These are phyloP conservation scores for Seriola dumerili DNA, from an alignment of 2,113 vertebrate genomes.

Conservation along the genomic window DNA sequence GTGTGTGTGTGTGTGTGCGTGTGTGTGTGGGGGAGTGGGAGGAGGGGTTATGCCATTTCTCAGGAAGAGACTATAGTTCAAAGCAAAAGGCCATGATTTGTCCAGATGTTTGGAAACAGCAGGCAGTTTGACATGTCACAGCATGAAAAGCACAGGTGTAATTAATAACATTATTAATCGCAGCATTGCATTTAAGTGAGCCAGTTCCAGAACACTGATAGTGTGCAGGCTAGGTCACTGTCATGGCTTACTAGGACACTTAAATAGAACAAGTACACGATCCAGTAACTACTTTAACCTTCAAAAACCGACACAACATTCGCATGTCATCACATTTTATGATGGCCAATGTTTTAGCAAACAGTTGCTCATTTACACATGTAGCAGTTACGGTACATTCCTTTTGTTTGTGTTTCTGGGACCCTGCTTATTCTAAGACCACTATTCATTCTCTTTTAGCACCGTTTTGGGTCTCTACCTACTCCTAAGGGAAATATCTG, in stretches of 20 bases:
- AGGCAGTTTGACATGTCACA: not conserved
- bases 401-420: too few species aligned
- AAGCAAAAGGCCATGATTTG: not conserved
- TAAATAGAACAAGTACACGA: not conserved
- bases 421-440: too few species aligned
- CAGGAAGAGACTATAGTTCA: not conserved
- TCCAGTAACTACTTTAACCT: not conserved
- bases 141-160: not conserved
- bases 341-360: not conserved
- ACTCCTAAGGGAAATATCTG: too few species aligned
- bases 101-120: not conserved
- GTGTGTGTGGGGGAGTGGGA: not conserved
- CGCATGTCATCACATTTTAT: not conserved
- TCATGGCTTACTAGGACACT: constrained; percentile 11
- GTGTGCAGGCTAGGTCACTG: not conserved
- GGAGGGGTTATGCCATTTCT: not conserved
- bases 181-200: not conserved
- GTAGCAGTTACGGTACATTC: too few species aligned
- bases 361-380: too few species aligned
- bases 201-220: not conserved
- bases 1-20: constrained; percentile 14
- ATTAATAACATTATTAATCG: not conserved
- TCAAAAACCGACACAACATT: not conserved
- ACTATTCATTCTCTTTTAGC: too few species aligned
- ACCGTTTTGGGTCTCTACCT: too few species aligned